Evolutionary conservation across 2,797 vertebrate species (phyloP).

Genomic region (Peromyscus eremicus): DNA sequence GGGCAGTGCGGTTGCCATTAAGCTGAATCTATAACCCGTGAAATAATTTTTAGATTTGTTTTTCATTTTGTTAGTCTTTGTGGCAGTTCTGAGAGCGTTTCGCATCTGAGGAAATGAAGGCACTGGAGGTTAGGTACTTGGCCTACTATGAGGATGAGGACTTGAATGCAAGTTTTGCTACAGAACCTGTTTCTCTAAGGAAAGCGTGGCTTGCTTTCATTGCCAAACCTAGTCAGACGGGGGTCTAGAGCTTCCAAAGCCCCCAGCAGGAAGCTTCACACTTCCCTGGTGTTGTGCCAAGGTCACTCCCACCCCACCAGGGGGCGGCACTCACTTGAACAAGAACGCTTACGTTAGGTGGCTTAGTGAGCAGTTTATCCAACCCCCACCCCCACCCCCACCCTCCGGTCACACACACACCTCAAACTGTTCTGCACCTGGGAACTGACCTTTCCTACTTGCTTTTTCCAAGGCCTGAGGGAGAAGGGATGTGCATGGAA

Average conservation of each 20-base stretch:
- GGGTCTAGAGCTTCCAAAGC: neutral
- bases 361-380: constrained; percentile 47
- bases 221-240: constrained; percentile 39
- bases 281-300: constrained; percentile 56
- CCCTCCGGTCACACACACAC: neutral
- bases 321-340: constrained; percentile 76
- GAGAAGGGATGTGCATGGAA: neutral
- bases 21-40: neutral
- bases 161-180: constrained; percentile 58
- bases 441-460: constrained; percentile 34
- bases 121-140: constrained; percentile 50
- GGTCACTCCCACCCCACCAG: constrained; percentile 78
- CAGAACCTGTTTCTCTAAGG: constrained; percentile 35
- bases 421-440: neutral
- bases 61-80: constrained; percentile 53
- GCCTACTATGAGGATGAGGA: neutral
- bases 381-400: neutral
- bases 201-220: neutral
- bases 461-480: constrained; percentile 39
- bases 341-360: constrained; percentile 64
- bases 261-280: neutral
- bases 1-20: neutral
- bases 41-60: constrained; percentile 39
- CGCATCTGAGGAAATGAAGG: constrained; percentile 15
- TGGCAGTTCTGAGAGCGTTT: constrained; percentile 53